Percentiles rank a stretch among this genome's conserved stretches.
These are phyloP conservation scores for human (Homo sapiens) DNA, from an alignment of 2,113 vertebrate species.

Conservation along the genomic window GRCh38 chr3:180971001-180971500, in stretches of 20 bases:
- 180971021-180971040: conserved; percentile 62
- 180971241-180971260: conserved; percentile 74
- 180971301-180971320: conserved; percentile 81
- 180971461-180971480: conserved; percentile 28
- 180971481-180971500: conserved; percentile 61
- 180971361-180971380: conserved; percentile 84
- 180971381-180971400: conserved; percentile 77
- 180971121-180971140: conserved; percentile 93
- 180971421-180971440: conserved; percentile 52
- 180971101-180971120: conserved; percentile 99
- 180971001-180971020: conserved; percentile 69
- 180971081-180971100: conserved; percentile 96
- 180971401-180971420: conserved; percentile 22
- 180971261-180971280: conserved; percentile 80
- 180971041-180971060: conserved; percentile 87
- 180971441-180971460: conserved; percentile 54
- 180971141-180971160: conserved; percentile 99
- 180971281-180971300: conserved; percentile 84
- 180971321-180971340: conserved; percentile 76
- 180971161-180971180: conserved; percentile 82
- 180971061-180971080: conserved; percentile 95
- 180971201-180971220: conserved; percentile 85
- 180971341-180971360: conserved; percentile 76
- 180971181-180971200: conserved; percentile 87
- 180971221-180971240: conserved; percentile 77